Evolutionary conservation across 1,140 invertebrate species (phyloP).

Genomic region (Augochlora pura): DNA sequence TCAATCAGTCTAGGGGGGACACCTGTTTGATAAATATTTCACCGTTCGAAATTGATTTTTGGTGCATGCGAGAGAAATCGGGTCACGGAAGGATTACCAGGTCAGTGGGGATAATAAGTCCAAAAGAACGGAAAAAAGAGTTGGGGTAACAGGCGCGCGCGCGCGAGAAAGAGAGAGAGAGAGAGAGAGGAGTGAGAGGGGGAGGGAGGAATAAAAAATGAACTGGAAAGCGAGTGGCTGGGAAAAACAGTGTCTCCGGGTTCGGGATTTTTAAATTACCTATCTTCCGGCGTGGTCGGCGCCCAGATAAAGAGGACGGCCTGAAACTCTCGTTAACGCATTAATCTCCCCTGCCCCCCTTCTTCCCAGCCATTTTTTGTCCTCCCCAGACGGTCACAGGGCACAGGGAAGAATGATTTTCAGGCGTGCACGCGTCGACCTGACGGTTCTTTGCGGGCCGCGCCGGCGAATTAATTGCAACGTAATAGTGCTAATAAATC

Average conservation of each 20-base stretch:
- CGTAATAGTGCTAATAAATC: slow-evolving; percentile 2
- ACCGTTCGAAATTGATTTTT: background rate
- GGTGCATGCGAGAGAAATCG: background rate
- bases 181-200: background rate
- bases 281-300: slow-evolving; percentile 9
- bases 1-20: no score
- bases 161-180: no score
- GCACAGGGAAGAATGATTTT: slow-evolving; percentile 7
- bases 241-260: slow-evolving; percentile 24
- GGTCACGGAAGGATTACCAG: slow-evolving; percentile 12
- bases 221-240: background rate
- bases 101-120: slow-evolving; percentile 12
- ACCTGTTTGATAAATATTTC: background rate
- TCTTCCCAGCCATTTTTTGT: slow-evolving; percentile 14
- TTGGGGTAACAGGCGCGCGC: no score
- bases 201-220: slow-evolving; percentile 19
- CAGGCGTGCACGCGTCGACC: background rate
- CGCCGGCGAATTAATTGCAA: background rate
- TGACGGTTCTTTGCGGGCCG: background rate
- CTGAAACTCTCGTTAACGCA: slow-evolving; percentile 51
- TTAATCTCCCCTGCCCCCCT: slow-evolving; percentile 35
- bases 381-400: background rate
- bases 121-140: background rate
- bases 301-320: slow-evolving; percentile 25
- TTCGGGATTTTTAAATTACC: slow-evolving; percentile 51